Base-by-base conservation (phyloP, 2,113 vertebrate genomes). In the Scalopus aquaticus region DNA sequence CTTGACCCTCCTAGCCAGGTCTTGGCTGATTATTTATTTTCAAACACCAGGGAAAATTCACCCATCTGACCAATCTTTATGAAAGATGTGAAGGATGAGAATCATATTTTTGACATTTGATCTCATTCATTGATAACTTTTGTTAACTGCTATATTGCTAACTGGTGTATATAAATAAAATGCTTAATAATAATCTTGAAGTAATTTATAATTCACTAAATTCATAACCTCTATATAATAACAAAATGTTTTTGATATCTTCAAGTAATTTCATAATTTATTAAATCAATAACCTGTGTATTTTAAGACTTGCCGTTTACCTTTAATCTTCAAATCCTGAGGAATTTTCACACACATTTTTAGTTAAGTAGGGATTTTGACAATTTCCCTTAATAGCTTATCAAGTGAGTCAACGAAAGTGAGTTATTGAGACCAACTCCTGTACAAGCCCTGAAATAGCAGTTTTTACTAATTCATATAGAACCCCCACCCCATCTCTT, bases 321-420 rank as follows among this genome's bases (percentile, higher is more conserved):
- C 37, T 70, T 60, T 70, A 39, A 37, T 79, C 32, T 95, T 86
- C 28, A 64, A 79, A 95, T 69, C 72, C 39, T 88, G 72, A 74
- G 90, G 37, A 58, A 42, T 86, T 96, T 96, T 89, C 70, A 90
- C 3, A 73, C 73, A 73, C 26, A 64, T 92, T 85, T 79, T 94
- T 64, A 44, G 4, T 82, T 91, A 37, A 69, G 10, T 67, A 78
- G 84, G 51, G 37, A 60, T 65, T 49, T 72, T 90, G 80, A 26
- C 35, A 3, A 92, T 76, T 95, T 95, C 64, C 85, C 30, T 79
- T 79, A 89, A 92, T 90, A 92, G 35, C 28, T 91, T 56, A 30
- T 81, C 32, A 76, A 90, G 19, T 46, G 73, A 95, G 17, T 77
- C 87, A 94, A 15, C 19, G 9, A 35, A 65, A 35, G 2, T 90